These are phyloP conservation scores for Cavia porcellus DNA, from an alignment of 2,113 vertebrate genomes.

Conservation along the genomic window DNA sequence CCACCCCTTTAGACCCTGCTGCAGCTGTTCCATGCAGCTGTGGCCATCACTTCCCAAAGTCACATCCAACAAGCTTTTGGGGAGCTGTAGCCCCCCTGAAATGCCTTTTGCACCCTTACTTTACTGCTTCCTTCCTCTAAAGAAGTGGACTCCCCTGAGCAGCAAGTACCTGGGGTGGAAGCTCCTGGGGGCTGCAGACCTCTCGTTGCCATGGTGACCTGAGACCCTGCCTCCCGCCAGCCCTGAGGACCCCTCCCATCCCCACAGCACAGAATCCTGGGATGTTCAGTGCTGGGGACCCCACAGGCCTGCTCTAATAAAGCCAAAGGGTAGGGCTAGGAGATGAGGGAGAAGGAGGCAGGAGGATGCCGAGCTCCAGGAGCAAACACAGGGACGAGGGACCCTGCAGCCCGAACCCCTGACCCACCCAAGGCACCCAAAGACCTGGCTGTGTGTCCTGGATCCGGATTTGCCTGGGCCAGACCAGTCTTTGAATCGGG, in stretches of 20 bases:
- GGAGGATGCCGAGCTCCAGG: not conserved
- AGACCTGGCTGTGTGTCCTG: not conserved
- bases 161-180: not conserved
- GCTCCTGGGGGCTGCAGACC: not conserved
- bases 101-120: not conserved
- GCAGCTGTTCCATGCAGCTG: fast-evolving
- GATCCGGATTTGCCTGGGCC: not conserved
- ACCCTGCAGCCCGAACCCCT: too few species aligned
- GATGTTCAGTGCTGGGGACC: not conserved
- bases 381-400: too few species aligned
- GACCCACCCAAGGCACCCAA: not conserved
- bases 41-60: fast-evolving
- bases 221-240: not conserved
- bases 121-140: not conserved
- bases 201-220: not conserved
- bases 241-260: not conserved
- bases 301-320: not conserved
- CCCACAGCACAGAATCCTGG: not conserved
- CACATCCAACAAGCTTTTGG: fast-evolving
- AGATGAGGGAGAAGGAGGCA: too few species aligned
- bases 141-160: not conserved
- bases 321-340: too few species aligned
- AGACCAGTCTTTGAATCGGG: too few species aligned
- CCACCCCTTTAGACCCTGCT: fast-evolving
- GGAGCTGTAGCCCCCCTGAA: not conserved